phyloP scores from a whole-genome alignment of 2,113 vertebrate species.

The Siphamia tubifer region DNA sequence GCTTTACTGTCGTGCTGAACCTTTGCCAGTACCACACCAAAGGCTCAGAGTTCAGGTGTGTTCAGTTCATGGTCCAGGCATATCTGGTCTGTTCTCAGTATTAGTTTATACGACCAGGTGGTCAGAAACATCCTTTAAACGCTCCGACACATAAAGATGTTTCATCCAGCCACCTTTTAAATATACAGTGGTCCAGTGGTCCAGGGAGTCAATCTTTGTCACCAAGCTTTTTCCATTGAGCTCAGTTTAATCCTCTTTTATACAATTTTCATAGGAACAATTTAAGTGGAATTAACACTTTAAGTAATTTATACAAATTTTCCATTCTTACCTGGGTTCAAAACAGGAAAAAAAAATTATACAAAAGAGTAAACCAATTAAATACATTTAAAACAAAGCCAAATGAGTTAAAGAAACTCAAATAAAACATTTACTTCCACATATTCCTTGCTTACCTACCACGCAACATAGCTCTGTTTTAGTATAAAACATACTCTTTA shows the following conservation, averaged over 20 bases:
- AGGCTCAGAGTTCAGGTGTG: slow-evolving; percentile 20
- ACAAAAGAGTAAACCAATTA: slow-evolving; percentile 64
- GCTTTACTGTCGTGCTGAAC: background rate
- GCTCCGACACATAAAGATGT: slow-evolving; percentile 1
- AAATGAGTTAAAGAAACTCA: slow-evolving; percentile 62
- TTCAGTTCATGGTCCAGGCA: slow-evolving; percentile 41
- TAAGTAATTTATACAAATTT: slow-evolving; percentile 67
- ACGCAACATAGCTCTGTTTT: slow-evolving; percentile 79
- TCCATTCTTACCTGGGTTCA: slow-evolving; percentile 41
- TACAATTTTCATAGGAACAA: slow-evolving; percentile 42
- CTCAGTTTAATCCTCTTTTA: slow-evolving; percentile 48
- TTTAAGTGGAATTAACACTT: slow-evolving; percentile 52
- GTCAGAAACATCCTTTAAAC: slow-evolving; percentile 24
- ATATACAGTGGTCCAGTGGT: slow-evolving; percentile 50
- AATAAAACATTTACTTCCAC: slow-evolving; percentile 78
- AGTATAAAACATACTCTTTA: slow-evolving; percentile 89
- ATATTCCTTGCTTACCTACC: slow-evolving; percentile 79
- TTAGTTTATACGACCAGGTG: slow-evolving; percentile 41
- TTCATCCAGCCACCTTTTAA: slow-evolving; percentile 40
- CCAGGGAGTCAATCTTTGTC: slow-evolving; percentile 30
- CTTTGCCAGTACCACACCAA: slow-evolving; percentile 5
- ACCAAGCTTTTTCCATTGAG: slow-evolving; percentile 37
- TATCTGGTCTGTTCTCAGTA: slow-evolving; percentile 24
- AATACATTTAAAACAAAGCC: slow-evolving; percentile 62
- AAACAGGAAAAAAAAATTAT: slow-evolving; percentile 47